Base-by-base conservation (phyloP, 2,113 vertebrate genomes). In the Actinemys pallida region DNA sequence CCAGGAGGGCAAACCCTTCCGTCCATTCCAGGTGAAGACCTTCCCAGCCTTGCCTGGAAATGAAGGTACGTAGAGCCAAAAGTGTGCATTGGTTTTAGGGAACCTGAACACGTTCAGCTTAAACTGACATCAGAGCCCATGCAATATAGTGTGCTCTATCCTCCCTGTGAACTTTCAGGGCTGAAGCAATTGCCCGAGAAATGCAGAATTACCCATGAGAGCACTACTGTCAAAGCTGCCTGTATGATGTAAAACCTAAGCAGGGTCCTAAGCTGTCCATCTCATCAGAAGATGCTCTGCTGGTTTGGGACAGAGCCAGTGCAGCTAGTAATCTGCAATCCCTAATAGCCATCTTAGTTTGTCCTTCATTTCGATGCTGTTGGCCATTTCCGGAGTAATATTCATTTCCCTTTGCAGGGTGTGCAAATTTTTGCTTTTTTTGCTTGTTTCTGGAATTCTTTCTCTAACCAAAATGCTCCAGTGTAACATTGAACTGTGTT, bases 21-120 rank as follows among this genome's bases (percentile, higher is more conserved):
- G 97, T 31, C 99, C 99, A 1, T 98, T 99, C 98, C 99, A 99
- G 96, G 99, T 99, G 98, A 99, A 98, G 95, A 99, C 99, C 39
- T 98, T 99, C 98, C 99, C 99, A 2, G 98, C 99, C 76, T 96
- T 97, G 87, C 94, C 99, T 35, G 99, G 99, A 95, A 98, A 96
- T 0, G 99, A 99, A 98, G 99, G 99, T 99, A 98, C 24, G 98
- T 98, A 72, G 86, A 87, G 24, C 9, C 19, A 59, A 42, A 9
- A 3, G 2, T 3, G 0, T 1, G 8, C 2, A 4, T 10, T 76
- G n/a, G 0, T 6, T 29, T 31, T 4, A 35, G 39, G 5, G 3
- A 49, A 10, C 0, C 0, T 2, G 4, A 19, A 22, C 0, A 1
- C 31, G 31, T 72, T 84, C 69, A 39, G 20, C 6, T 52, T 65